Conservation (phyloP, 2,113 vertebrate species). For the Chaetorhynchus papuensis region DNA sequence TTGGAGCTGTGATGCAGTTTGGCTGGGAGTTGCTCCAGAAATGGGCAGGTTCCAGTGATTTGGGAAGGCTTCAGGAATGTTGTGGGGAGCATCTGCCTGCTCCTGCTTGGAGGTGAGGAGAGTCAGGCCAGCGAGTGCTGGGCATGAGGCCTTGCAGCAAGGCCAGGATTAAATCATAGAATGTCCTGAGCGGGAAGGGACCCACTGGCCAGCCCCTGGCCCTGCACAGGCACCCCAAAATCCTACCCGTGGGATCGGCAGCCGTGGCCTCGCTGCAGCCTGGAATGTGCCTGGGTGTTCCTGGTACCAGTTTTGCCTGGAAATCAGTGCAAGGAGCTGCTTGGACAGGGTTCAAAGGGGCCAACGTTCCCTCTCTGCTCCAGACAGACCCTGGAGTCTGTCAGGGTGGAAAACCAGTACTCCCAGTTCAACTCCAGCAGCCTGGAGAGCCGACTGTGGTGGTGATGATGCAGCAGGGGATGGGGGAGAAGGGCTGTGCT, state of each 20-base stretch:
- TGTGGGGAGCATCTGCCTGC: neutral
- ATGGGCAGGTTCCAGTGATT: neutral
- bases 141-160: neutral
- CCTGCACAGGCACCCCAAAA: neutral
- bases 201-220: neutral
- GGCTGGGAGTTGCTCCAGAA: neutral
- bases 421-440: neutral
- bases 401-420: rapidly evolving
- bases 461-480: neutral
- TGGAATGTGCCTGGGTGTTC: neutral
- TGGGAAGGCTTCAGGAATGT: neutral
- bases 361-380: neutral
- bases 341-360: neutral
- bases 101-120: neutral
- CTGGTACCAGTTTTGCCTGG: neutral
- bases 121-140: neutral
- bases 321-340: neutral
- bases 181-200: neutral
- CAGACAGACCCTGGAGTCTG: rapidly evolving
- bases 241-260: neutral
- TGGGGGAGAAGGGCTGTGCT: neutral
- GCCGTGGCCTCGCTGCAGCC: neutral
- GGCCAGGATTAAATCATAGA: neutral
- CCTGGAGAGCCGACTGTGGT: rapidly evolving
- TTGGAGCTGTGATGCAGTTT: neutral